These are phyloP conservation scores for Eulemur rufifrons DNA, from an alignment of 2,113 vertebrate genomes.

Conservation along the genomic window DNA sequence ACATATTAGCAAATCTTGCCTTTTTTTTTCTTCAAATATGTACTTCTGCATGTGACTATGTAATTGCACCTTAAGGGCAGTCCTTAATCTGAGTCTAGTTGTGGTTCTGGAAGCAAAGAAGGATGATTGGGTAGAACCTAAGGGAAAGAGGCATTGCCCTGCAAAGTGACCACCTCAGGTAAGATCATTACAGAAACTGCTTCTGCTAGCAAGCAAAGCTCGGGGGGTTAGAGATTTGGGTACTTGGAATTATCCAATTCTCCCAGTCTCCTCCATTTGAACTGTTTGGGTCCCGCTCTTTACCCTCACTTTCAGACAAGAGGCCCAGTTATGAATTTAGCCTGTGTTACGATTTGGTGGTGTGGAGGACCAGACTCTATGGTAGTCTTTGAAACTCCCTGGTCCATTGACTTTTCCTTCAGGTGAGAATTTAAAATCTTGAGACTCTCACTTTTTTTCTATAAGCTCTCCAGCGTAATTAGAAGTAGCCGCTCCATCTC, in stretches of 20 bases:
- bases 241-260: neutral
- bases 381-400: neutral
- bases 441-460: neutral
- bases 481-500: neutral
- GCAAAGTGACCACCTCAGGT: neutral
- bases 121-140: neutral
- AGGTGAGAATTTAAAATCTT: neutral
- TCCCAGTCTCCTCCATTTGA: neutral
- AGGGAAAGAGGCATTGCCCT: neutral
- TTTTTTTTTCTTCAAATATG: neutral
- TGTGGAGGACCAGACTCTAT: neutral
- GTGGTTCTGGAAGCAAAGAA: neutral
- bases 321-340: neutral
- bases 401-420: neutral
- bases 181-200: neutral
- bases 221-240: no score
- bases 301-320: neutral
- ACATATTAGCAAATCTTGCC: neutral
- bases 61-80: neutral
- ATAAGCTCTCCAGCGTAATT: neutral
- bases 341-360: neutral
- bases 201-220: neutral
- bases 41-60: neutral
- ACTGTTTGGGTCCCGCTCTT: neutral
- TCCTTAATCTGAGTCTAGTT: neutral